Base-by-base conservation (phyloP, 2,888 invertebrate species). In the Pachydiplax longipennis region DNA sequence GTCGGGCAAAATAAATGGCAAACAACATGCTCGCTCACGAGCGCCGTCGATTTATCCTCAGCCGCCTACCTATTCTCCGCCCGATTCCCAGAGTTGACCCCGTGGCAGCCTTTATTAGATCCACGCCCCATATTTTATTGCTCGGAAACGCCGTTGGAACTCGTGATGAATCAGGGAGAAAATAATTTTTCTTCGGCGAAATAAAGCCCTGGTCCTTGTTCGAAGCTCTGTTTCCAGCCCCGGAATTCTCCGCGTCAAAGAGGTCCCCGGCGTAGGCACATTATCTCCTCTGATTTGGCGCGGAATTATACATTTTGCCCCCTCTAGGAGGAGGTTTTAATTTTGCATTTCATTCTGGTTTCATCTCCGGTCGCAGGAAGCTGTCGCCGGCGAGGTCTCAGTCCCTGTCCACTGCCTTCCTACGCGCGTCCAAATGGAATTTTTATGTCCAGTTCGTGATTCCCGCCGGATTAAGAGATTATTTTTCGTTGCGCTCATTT, bases 311-410 rank as follows among this genome's bases (percentile, higher is more conserved):
- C 15, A 18, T 18, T 18, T 18, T 0, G 1, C 15, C 18, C 15
- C 53, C 53, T 53, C 53, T 53, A 18, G 53, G 44, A 44, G 61
- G 12, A 53, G 83, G 25, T 37, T 61, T 87, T 87, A 61, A 87
- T 61, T 87, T 87, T 87, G 58, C 37, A 58, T 61, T 65, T 61
- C 22, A n/a, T 4, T 87, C 61, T 35, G 40, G 87, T 22, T 83
- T 87, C 87, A 87, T 87, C 61, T 87, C 87, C 87, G 58, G 48
- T 37, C 87, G 37, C 61, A 87, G 87, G 87, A 87, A 87, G 87
- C 65, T 87, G 87, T 87, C 87, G 22, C 61, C 37, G 61, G 15
- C 58, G 61, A 12, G 65, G 61, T 40, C 61, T 18, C 18, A 15
- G 18, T 53, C 53, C 53, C 10, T 10, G 22, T 35, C 83, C 87